Conservation (phyloP, 2,888 invertebrate genomes). For the Apotomis betuletana region DNA sequence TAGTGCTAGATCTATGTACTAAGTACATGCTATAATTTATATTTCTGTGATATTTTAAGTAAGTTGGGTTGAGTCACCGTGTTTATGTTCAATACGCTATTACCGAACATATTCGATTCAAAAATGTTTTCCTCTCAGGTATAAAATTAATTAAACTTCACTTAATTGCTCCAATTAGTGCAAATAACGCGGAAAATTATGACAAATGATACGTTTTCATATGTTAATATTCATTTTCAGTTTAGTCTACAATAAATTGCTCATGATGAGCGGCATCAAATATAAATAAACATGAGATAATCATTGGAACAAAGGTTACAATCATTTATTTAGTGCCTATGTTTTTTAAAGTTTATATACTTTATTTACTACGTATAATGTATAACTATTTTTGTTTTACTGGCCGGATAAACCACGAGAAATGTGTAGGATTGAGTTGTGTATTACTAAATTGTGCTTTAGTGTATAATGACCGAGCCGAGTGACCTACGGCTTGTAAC, state of each 20-base stretch:
- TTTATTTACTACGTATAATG: background rate
- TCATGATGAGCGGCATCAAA: background rate
- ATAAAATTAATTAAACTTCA: too few species aligned
- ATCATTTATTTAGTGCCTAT: background rate
- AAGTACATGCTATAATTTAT: constrained; percentile 43
- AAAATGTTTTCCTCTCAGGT: too few species aligned
- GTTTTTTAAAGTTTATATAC: too few species aligned
- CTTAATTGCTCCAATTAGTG: background rate
- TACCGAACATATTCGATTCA: too few species aligned
- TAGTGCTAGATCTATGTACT: constrained; percentile 52
- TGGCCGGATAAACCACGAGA: background rate
- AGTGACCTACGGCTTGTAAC: constrained; percentile 21
- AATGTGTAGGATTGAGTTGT: background rate
- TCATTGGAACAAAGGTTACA: constrained; percentile 16
- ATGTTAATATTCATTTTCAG: too few species aligned
- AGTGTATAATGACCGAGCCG: constrained; percentile 17
- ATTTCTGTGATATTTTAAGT: constrained; percentile 47
- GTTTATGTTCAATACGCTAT: constrained; percentile 9
- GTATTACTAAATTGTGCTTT: constrained; percentile 3
- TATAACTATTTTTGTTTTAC: too few species aligned
- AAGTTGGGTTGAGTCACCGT: constrained; percentile 33
- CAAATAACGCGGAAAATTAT: background rate
- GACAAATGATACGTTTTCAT: background rate
- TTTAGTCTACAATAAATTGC: background rate
- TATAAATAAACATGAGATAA: constrained; percentile 20